These are phyloP conservation scores for Drosophila pseudoananassae DNA, from an alignment of 1,140 invertebrate species.

Conservation along the genomic window DNA sequence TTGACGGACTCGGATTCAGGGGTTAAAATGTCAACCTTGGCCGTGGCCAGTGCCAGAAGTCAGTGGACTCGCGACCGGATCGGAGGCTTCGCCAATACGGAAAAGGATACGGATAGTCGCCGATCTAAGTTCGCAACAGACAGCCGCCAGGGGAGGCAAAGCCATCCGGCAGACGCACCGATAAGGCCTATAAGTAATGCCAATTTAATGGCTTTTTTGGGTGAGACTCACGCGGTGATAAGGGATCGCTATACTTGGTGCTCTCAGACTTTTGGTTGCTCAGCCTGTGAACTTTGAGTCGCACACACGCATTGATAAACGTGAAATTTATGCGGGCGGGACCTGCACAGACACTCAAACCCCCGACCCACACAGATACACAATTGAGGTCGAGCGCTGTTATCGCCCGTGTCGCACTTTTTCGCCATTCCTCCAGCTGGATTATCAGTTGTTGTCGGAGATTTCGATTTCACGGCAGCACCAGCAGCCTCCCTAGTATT, in stretches of 20 bases:
- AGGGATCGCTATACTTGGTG: slow-evolving; percentile 41
- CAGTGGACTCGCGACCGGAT: slow-evolving; percentile 32
- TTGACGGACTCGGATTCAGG: slow-evolving; percentile 29
- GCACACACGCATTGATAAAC: slow-evolving; percentile 52
- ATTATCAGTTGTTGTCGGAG: slow-evolving; percentile 77
- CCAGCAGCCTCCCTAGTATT: slow-evolving; percentile 29
- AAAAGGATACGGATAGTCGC: slow-evolving; percentile 42
- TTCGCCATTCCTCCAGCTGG: slow-evolving; percentile 45
- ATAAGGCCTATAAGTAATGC: slow-evolving; percentile 50
- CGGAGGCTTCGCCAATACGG: slow-evolving; percentile 44
- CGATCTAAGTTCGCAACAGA: background rate
- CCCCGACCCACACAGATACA: slow-evolving; percentile 18
- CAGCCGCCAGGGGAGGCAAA: slow-evolving; percentile 33
- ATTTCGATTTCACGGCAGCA: slow-evolving; percentile 67
- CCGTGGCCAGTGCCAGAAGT: slow-evolving; percentile 45
- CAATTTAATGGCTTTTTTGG: slow-evolving; percentile 30
- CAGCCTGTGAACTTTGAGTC: slow-evolving; percentile 51
- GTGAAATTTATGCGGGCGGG: slow-evolving; percentile 70
- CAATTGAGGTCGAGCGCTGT: slow-evolving; percentile 62
- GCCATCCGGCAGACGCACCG: slow-evolving; percentile 35
- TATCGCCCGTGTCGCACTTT: slow-evolving; percentile 59
- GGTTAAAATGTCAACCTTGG: slow-evolving; percentile 66
- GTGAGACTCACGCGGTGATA: slow-evolving; percentile 41
- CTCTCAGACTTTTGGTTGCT: slow-evolving; percentile 19
- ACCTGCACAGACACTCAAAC: slow-evolving; percentile 17